Evolutionary conservation across 1,140 invertebrate species (phyloP).

Genomic region (Drosophila nannoptera): DNA sequence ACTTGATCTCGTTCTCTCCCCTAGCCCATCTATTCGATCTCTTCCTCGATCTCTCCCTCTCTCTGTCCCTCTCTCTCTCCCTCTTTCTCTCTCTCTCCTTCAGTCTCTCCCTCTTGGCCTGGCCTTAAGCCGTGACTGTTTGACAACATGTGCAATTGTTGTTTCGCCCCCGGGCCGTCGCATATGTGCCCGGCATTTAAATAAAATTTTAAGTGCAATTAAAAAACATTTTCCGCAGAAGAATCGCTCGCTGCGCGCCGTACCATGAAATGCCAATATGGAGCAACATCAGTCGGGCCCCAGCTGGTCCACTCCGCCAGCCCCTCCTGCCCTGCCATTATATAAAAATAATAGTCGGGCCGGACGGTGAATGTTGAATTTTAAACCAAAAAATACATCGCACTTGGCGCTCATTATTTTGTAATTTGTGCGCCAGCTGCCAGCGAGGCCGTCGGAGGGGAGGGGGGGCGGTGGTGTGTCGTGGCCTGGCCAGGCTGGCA

Average conservation of each 20-base stretch:
- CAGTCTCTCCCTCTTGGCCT: background rate
- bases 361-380: constrained; percentile 62
- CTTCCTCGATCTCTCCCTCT: too few species aligned
- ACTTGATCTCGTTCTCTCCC: too few species aligned
- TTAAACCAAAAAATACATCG: constrained; percentile 61
- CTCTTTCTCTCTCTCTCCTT: too few species aligned
- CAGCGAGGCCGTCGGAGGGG: background rate
- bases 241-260: constrained; percentile 44
- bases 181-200: constrained; percentile 64
- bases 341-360: constrained; percentile 76
- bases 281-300: constrained; percentile 6
- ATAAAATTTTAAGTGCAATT: constrained; percentile 78
- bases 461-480: too few species aligned
- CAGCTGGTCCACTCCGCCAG: constrained; percentile 14
- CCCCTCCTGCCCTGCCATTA: constrained; percentile 57
- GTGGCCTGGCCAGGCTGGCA: constrained; percentile 9
- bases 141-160: constrained; percentile 28
- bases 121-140: background rate
- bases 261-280: constrained; percentile 48
- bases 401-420: constrained; percentile 75
- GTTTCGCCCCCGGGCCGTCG: constrained; percentile 2
- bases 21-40: too few species aligned
- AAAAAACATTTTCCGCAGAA: constrained; percentile 68
- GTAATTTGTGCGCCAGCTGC: constrained; percentile 73
- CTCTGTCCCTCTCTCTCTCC: too few species aligned